Evolutionary conservation across 2,888 invertebrate species (phyloP).

Genomic region (Agonopterix alstromeriana): DNA sequence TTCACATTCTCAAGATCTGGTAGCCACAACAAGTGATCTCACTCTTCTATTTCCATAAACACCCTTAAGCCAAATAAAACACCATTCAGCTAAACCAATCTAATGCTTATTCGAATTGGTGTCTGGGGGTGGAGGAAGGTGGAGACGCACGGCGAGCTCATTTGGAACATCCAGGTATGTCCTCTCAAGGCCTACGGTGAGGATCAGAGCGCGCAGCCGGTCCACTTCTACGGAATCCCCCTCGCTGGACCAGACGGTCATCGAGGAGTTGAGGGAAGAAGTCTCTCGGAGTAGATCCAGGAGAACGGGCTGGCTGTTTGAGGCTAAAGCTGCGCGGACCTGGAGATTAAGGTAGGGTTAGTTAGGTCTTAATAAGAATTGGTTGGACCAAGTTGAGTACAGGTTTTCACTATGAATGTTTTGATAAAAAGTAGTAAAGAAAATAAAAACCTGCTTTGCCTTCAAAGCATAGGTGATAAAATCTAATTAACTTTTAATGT

Average conservation of each 20-base stretch:
- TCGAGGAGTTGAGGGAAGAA: slow-evolving; percentile 73
- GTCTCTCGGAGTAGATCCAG: slow-evolving; percentile 75
- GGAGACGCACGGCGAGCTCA: slow-evolving; percentile 69
- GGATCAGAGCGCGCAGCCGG: slow-evolving; percentile 80
- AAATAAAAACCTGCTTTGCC: too few relatives aligned
- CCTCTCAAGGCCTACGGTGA: slow-evolving; percentile 79
- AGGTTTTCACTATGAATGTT: too few relatives aligned
- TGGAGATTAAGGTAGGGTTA: slow-evolving; percentile 13
- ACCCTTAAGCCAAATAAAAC: background rate
- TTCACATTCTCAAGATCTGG: too few relatives aligned
- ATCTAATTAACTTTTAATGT: too few relatives aligned
- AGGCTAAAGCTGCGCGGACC: slow-evolving; percentile 74
- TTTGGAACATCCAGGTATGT: slow-evolving; percentile 88
- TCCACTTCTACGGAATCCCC: slow-evolving; percentile 81
- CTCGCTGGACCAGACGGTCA: slow-evolving; percentile 88
- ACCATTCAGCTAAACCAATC: slow-evolving; percentile 4
- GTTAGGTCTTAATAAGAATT: background rate
- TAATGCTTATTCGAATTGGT: slow-evolving; percentile 39
- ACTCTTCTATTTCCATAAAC: too few relatives aligned
- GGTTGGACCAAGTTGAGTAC: too few relatives aligned
- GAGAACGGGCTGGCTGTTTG: slow-evolving; percentile 79
- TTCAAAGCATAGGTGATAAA: too few relatives aligned
- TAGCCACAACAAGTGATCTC: too few relatives aligned
- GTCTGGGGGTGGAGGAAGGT: slow-evolving; percentile 47
- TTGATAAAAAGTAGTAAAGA: too few relatives aligned